A percentile compares a stretch with the other conserved stretches of the same genome.
Conservation (phyloP, 2,113 vertebrate genomes). For the Zapornia atra region DNA sequence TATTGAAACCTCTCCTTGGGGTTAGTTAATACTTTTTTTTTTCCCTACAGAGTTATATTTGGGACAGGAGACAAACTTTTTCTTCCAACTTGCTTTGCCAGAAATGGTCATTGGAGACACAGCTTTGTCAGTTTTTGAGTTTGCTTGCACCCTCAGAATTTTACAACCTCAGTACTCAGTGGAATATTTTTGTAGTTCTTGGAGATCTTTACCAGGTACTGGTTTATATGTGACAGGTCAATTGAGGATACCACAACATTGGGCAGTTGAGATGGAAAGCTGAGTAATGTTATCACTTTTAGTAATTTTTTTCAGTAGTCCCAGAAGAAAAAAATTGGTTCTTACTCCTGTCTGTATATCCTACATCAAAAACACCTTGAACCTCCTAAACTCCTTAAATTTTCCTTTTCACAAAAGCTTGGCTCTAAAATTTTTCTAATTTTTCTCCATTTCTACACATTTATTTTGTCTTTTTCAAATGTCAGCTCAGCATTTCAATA, state of each 20-base stretch:
- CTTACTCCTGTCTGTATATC: neutral
- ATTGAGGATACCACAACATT: neutral
- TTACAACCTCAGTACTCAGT: neutral
- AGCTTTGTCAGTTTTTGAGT: neutral
- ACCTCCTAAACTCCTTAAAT: neutral
- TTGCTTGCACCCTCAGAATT: neutral
- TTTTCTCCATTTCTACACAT: neutral
- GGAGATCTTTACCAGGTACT: neutral
- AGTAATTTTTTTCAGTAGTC: neutral
- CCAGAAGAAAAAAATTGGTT: neutral
- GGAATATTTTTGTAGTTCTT: neutral
- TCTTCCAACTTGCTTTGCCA: neutral
- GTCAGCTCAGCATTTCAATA: constrained; percentile 10
- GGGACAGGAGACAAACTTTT: constrained; percentile 3
- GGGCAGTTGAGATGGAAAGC: neutral
- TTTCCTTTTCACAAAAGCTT: neutral
- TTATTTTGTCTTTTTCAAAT: constrained; percentile 12
- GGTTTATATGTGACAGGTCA: neutral
- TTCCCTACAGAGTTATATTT: neutral
- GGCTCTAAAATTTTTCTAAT: neutral
- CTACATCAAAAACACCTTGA: neutral
- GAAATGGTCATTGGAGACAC: neutral
- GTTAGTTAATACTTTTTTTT: neutral
- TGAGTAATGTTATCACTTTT: neutral
- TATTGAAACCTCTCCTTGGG: neutral